Evolutionary conservation across 2,113 vertebrate species (phyloP).

Genomic region (Passer montanus): DNA sequence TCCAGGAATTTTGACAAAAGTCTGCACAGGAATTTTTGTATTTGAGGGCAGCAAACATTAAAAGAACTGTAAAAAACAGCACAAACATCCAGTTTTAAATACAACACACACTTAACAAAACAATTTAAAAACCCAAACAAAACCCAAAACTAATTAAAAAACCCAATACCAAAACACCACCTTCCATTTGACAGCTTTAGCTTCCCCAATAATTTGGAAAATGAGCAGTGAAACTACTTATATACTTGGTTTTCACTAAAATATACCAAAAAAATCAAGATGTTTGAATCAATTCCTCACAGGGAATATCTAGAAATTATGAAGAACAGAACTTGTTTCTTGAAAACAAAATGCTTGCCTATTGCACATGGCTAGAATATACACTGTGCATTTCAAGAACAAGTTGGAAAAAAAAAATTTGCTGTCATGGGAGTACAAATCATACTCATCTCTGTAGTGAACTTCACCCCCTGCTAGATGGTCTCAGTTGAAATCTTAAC

Average conservation of each 20-base stretch:
- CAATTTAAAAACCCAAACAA: background rate
- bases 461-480: fast-evolving
- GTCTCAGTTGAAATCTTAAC: background rate
- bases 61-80: background rate
- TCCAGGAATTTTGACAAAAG: background rate
- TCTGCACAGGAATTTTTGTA: background rate
- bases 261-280: background rate
- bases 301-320: background rate
- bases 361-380: fast-evolving
- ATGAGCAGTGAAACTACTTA: background rate
- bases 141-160: background rate
- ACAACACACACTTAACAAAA: background rate
- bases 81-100: background rate
- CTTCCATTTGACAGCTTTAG: background rate
- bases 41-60: background rate
- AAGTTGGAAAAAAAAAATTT: background rate
- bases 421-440: background rate
- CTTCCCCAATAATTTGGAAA: background rate
- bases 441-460: background rate
- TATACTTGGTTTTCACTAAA: background rate
- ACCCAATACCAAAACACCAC: background rate
- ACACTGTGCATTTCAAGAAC: background rate
- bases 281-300: background rate
- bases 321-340: background rate
- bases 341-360: background rate